phyloP scores from a whole-genome alignment of 1,140 invertebrate genomes.

The Drosophila novamexicana region DNA sequence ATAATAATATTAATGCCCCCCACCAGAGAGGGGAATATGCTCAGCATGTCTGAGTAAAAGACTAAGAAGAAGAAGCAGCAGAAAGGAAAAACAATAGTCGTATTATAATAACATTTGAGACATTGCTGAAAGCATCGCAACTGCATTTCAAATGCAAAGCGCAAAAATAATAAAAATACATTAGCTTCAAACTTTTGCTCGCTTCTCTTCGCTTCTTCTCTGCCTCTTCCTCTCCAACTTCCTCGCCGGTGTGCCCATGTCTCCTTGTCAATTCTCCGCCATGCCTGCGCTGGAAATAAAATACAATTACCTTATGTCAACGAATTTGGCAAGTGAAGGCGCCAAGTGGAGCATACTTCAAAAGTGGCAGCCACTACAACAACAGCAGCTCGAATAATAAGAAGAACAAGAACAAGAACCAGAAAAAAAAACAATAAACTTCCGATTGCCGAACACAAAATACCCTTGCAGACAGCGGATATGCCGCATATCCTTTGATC shows the following conservation, averaged over 20 bases:
- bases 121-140: slow-evolving; percentile 51
- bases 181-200: slow-evolving; percentile 68
- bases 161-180: slow-evolving; percentile 81
- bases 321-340: slow-evolving; percentile 56
- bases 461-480: neutral
- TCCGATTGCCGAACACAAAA: neutral
- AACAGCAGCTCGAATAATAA: slow-evolving; percentile 4
- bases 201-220: slow-evolving; percentile 1
- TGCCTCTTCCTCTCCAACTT: neutral
- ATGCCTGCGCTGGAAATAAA: slow-evolving; percentile 40
- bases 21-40: neutral
- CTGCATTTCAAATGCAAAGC: slow-evolving; percentile 80
- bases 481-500: no score
- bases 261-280: slow-evolving; percentile 7
- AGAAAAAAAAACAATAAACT: neutral
- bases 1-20: slow-evolving; percentile 46
- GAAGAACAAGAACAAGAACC: neutral
- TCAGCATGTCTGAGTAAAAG: neutral
- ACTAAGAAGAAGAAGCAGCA: slow-evolving; percentile 10
- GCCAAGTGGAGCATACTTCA: slow-evolving; percentile 51
- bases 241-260: neutral
- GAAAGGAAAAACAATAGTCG: slow-evolving; percentile 57
- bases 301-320: slow-evolving; percentile 79
- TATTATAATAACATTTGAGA: slow-evolving; percentile 67
- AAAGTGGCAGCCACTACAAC: slow-evolving; percentile 32